Base-by-base conservation (phyloP, 2,888 invertebrate genomes). In the Nomada flava region DNA sequence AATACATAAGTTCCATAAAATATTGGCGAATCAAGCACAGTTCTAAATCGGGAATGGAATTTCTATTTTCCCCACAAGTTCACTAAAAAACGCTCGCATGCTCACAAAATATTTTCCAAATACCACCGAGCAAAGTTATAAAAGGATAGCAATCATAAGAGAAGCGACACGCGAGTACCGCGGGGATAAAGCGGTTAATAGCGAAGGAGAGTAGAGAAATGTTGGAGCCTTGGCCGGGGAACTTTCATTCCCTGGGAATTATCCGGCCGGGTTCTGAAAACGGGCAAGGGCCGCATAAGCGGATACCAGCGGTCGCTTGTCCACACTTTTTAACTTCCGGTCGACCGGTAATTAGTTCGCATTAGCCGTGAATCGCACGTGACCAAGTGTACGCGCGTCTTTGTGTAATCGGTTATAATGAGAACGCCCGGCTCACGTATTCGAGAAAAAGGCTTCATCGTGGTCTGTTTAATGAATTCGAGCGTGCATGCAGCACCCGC, bases 321-420 rank as follows among this genome's bases (percentile, higher is more conserved):
- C 89, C 89, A 87, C 91, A 90, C 91, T 91, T 92, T 84, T 91
- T 90, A 90, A 91, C 91, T 92, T 90, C 86, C 89, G 88, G 86
- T 88, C 85, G 89, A 81, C 82, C 79, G 85, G 90, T 92, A 93
- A 92, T 92, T 92, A 92, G 91, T 91, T 89, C 85, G 88, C 91
- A 91, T 92, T 93, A 92, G 69, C 89, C 86, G 83, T 81, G 84
- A 90, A 90, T 91, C 88, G 86, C 87, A 59, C 13, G 50, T 73
- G 55, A 63, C 69, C 69, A 59, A 62, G 60, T 64, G 74, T 59
- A 57, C 53, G 60, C 36, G 36, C 60, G 29, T 60, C 65, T 60
- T 52, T 55, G 64, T 59, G 74, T 77, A 76, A 70, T 81, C 76
- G 82, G 73, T 62, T 77, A 77, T 81, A 73, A 82, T 29, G 82